phyloP scores from a whole-genome alignment of 2,113 vertebrate species.

The Bos taurus region ARS-UCD2.0 NC_037329.1:16073501-16074000 shows the following conservation, averaged over 20 bases:
- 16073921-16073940: not conserved
- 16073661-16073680: not conserved
- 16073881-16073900: not conserved
- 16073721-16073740: not conserved
- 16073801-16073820: not conserved
- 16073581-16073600: not conserved
- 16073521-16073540: not conserved
- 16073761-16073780: not conserved
- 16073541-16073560: not conserved
- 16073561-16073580: not conserved
- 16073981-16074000: conserved; percentile 5
- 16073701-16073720: not conserved
- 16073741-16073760: not conserved
- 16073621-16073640: not conserved
- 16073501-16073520: not conserved
- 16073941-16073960: not conserved
- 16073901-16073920: not conserved
- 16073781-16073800: not conserved
- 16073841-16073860: not conserved
- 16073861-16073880: not conserved
- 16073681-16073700: not conserved
- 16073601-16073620: not conserved
- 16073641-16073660: not conserved
- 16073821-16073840: not conserved
- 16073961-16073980: conserved; percentile 19